A percentile compares a stretch with the other conserved stretches of the same genome.
These are phyloP conservation scores for Alentia gelatinosa DNA, from an alignment of 2,888 invertebrate species.

Conservation along the genomic window DNA sequence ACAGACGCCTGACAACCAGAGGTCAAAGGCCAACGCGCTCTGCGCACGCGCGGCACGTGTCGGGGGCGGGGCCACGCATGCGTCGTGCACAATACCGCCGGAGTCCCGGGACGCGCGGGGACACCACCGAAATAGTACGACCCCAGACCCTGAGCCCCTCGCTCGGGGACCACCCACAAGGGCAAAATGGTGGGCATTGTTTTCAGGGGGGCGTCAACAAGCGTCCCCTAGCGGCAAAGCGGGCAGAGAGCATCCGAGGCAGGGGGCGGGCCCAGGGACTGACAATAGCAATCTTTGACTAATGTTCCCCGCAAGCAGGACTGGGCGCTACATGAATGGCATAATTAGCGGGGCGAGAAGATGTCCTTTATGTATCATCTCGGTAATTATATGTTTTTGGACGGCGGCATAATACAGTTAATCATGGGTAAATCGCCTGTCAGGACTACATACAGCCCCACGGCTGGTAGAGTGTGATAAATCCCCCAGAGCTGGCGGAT, in stretches of 20 bases:
- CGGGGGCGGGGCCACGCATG: not conserved
- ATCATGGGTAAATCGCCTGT: slow-evolving; percentile 3
- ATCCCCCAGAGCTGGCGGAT: not conserved
- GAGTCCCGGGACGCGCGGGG: not conserved
- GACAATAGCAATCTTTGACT: slow-evolving; percentile 32
- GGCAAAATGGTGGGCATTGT: not conserved
- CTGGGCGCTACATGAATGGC: not conserved
- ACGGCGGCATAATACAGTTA: not conserved
- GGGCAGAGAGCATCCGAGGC: not conserved
- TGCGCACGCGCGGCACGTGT: slow-evolving; percentile 32
- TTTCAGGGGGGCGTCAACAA: slow-evolving; percentile 23
- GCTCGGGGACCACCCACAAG: slow-evolving; percentile 19
- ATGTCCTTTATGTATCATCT: not conserved
- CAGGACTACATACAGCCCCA: not conserved
- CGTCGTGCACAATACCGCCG: not conserved
- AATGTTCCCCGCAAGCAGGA: not conserved
- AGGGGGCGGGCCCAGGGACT: not conserved
- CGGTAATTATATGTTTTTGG: slow-evolving; percentile 36
- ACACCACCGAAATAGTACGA: not conserved
- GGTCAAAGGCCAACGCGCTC: slow-evolving; percentile 27
- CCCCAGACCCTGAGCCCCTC: too few relatives aligned
- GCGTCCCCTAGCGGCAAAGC: not conserved
- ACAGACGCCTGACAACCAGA: slow-evolving; percentile 27
- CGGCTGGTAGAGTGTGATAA: not conserved
- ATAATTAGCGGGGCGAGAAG: not conserved